These are phyloP conservation scores for Cremastinae sp. DNA, from an alignment of 2,888 invertebrate genomes.

Conservation along the genomic window DNA sequence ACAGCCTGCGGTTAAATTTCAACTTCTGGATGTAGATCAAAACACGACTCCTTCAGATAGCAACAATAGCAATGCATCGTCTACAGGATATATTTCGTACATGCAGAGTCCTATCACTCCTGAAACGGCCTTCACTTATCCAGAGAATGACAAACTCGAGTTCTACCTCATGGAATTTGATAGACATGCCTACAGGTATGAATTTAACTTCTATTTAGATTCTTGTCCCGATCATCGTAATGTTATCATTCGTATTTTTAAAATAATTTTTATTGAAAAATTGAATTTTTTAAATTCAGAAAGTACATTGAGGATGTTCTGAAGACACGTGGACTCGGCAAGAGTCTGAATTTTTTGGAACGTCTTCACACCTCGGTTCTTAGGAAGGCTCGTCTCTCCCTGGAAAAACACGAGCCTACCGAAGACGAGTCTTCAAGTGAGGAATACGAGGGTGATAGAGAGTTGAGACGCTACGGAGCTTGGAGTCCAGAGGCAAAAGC, in stretches of 20 bases:
- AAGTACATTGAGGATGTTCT: slow-evolving; percentile 93
- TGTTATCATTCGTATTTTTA: background rate
- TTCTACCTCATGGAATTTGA: slow-evolving; percentile 75
- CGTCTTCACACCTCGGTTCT: slow-evolving; percentile 86
- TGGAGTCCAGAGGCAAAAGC: slow-evolving; percentile 89
- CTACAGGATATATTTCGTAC: slow-evolving; percentile 67
- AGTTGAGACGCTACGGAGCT: slow-evolving; percentile 85
- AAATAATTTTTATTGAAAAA: too few relatives aligned
- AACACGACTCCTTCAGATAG: slow-evolving; percentile 80
- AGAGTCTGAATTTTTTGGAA: slow-evolving; percentile 90
- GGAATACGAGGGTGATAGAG: slow-evolving; percentile 80
- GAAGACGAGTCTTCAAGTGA: slow-evolving; percentile 64
- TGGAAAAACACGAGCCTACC: slow-evolving; percentile 82
- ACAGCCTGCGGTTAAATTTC: slow-evolving; percentile 70
- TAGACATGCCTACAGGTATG: slow-evolving; percentile 73
- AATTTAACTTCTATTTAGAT: too few relatives aligned
- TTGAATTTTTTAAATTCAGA: slow-evolving; percentile 77
- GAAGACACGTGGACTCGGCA: slow-evolving; percentile 92
- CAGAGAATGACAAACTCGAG: slow-evolving; percentile 71
- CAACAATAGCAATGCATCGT: slow-evolving; percentile 72
- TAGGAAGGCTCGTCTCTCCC: slow-evolving; percentile 86
- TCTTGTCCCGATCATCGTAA: background rate
- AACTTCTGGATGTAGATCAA: slow-evolving; percentile 70
- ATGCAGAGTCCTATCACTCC: slow-evolving; percentile 70
- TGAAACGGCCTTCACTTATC: slow-evolving; percentile 67